Base-by-base conservation (phyloP, 2,113 vertebrate genomes). In the Cariama cristata region DNA sequence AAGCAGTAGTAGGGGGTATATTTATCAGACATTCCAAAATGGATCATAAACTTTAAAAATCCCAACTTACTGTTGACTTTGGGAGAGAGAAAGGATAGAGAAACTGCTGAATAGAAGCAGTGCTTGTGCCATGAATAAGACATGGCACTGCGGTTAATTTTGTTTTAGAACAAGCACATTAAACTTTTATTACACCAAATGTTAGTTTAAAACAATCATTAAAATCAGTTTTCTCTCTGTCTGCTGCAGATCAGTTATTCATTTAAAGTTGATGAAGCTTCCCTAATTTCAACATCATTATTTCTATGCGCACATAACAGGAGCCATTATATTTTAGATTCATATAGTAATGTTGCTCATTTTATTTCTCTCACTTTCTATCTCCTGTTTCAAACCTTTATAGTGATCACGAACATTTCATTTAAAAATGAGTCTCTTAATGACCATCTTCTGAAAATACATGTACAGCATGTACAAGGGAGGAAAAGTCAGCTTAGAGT, bases 201-300 rank as follows among this genome's bases (percentile, higher is more conserved):
- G 69, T 96, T 98, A 96, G 79, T 94, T 98, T 96, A 74, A 97
- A 96, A 92, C 52, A 94, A 77, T 64, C 95, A 89, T 96, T 94
- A 96, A 96, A 97, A 96, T 81, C 93, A 68, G 53, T 94, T 97
- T 95, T 94, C 58, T 94, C 71, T 94, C 72, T 86, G 90, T 96
- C 95, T 73, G 75, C 60, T 92, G 77, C 79, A 96, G 79, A 96
- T 95, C 58, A 60, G 76, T 68, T 87, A 64, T 79, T 96, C 79
- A 84, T 85, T 95, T 82, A 96, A 98, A 97, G 66, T 49, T 97
- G 90, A 94, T 96, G 88, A 96, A 97, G 80, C 72, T 92, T 97
- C 79, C 44, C 92, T 97, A 92, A 95, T 97, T 98, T 97, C 80
- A 94, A 94, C 32, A 84, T 95, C 85, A 90, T 98, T 97, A 95